Base-by-base conservation (phyloP, 2,113 vertebrate genomes). In the Rana temporaria region DNA sequence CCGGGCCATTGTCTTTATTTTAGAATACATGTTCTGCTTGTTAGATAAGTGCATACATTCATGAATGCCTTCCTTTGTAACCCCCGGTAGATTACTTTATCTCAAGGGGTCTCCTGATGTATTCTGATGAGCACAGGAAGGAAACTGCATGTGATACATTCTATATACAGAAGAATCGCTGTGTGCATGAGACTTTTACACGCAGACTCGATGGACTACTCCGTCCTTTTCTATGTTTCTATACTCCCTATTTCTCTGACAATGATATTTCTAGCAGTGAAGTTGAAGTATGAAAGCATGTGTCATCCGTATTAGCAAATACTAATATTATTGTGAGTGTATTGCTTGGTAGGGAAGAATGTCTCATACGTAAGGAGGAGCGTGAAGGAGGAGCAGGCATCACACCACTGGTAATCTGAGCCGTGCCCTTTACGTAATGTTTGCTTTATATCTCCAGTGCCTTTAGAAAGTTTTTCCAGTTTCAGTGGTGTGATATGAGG, bases 351-450 rank as follows among this genome's bases (percentile, higher is more conserved):
- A 62, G 18, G 20, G 4, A n/a, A 62, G 8, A 20, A 65, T 30
- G 1, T 26, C 22, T 20, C 26, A 20, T 65, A 32, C 34, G 6
- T 14, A 17, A 32, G 65, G 65, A 38, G 65, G 65, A 38, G 30
- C 9, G 1, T 38, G 30, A 24, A 67, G 65, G 65, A 67, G 65
- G 65, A 32, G 14, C 19, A 4, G 1, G 5, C 3, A 67, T 67
- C 65, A 67, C 18, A 67, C 65, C 65, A 67, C 65, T 19, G 17
- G 65, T 67, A 67, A 67, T 67, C 65, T 67, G 65, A 67, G 14
- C 26, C 22, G n/a, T 38, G 65, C 9, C 20, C 15, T 17, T 38
- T 66, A 30, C 32, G 24, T 9, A 66, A 66, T 66, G 26, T 66
- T 66, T 66, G 32, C 11, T 64, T 64, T 64, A 42, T 42, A 7